phyloP scores from a whole-genome alignment of 2,888 invertebrate genomes.

The Cheilosia grossa region DNA sequence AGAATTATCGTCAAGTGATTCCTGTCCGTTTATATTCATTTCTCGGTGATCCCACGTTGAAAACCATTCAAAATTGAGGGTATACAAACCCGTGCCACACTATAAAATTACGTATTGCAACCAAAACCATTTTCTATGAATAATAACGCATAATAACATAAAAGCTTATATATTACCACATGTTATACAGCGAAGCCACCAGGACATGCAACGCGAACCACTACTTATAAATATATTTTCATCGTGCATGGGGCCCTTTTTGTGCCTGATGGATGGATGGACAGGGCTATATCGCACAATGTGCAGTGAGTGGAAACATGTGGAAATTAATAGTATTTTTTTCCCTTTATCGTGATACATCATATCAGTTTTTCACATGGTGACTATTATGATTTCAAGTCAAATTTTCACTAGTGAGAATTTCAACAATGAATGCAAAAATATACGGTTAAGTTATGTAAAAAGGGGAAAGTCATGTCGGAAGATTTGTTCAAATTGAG shows the following conservation, averaged over 20 bases:
- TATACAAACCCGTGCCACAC: background rate
- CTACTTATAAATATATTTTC: background rate
- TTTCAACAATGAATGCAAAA: slow-evolving; percentile 29
- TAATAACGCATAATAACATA: slow-evolving; percentile 31
- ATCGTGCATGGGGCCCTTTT: slow-evolving; percentile 16
- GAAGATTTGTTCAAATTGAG: background rate
- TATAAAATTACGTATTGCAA: background rate
- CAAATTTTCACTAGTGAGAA: slow-evolving; percentile 1
- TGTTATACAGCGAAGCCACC: background rate
- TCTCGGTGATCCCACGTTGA: no score
- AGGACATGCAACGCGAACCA: slow-evolving; percentile 5
- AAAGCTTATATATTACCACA: slow-evolving; percentile 28
- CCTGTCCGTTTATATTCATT: no score
- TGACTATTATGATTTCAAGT: background rate
- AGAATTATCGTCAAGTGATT: no score
- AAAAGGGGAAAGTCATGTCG: background rate
- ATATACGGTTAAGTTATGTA: slow-evolving; percentile 30
- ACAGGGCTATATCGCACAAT: slow-evolving; percentile 15
- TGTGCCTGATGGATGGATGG: slow-evolving; percentile 38
- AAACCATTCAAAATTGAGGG: no score
- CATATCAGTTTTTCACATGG: background rate
- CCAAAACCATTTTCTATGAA: slow-evolving; percentile 12
- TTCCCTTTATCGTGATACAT: background rate
- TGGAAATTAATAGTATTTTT: background rate
- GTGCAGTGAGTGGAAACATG: slow-evolving; percentile 40